Percentiles rank a stretch among this genome's conserved stretches.
Conservation (phyloP, 2,888 invertebrate genomes). For the Ypsolopha sequella region DNA sequence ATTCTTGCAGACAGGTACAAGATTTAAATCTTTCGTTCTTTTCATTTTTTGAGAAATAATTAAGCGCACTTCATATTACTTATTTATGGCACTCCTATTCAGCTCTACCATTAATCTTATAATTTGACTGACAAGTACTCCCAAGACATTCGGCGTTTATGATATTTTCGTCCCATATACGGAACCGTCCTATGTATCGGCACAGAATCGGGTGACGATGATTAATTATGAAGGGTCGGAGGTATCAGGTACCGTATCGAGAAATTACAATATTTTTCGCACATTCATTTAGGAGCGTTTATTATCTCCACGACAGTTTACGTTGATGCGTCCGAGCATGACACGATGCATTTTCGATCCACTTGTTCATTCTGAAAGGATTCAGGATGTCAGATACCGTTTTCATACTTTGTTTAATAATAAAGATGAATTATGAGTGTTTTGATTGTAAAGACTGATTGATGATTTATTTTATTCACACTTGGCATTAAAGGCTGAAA, state of each 20-base stretch:
- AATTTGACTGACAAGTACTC: not conserved
- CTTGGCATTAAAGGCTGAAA: not conserved
- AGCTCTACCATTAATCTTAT: not conserved
- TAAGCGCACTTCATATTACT: too few species aligned
- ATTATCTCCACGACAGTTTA: not conserved
- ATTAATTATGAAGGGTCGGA: not conserved
- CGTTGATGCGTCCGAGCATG: not conserved
- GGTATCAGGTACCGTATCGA: not conserved
- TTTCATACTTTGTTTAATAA: not conserved
- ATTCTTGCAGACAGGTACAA: too few species aligned
- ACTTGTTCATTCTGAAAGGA: not conserved
- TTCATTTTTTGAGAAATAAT: too few species aligned
- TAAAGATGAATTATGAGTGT: not conserved
- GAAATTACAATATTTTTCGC: not conserved
- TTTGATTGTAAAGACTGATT: not conserved
- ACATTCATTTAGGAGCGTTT: not conserved
- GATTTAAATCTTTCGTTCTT: too few species aligned
- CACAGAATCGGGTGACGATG: not conserved
- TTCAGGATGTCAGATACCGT: not conserved
- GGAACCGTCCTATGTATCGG: not conserved
- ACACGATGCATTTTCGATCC: not conserved
- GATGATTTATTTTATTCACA: not conserved
- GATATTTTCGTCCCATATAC: not conserved
- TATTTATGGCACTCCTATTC: too few species aligned
- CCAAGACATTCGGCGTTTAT: not conserved